Evolutionary conservation across 2,113 vertebrate genomes (phyloP).

Genomic region (Microcebus tavaratra): DNA sequence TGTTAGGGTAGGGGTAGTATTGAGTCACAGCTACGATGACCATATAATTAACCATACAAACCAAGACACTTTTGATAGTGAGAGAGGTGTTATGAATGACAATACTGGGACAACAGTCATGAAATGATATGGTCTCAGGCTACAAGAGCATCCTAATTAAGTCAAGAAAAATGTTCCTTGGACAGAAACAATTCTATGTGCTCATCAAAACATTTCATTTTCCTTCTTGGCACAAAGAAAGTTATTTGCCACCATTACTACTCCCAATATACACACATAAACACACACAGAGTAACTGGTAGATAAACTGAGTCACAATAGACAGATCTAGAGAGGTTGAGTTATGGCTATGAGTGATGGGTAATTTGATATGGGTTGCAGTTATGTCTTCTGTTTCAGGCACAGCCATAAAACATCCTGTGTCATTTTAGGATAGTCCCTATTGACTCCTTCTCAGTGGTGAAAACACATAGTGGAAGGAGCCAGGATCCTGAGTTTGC

Average conservation of each 20-base stretch:
- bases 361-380: not conserved
- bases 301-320: not conserved
- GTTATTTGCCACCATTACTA: not conserved
- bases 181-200: not conserved
- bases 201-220: not conserved
- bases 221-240: not conserved
- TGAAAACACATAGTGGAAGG: not conserved
- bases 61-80: not conserved
- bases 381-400: not conserved
- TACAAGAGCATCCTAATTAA: not conserved
- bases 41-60: not conserved
- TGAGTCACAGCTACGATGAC: not conserved
- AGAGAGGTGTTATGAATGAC: not conserved
- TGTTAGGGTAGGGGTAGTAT: not conserved
- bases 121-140: not conserved
- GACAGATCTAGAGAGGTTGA: not conserved
- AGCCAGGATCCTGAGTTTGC: not conserved
- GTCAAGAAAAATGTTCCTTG: not conserved
- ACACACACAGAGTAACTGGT: not conserved
- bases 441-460: not conserved
- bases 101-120: not conserved
- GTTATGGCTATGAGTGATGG: not conserved
- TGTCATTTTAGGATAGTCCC: not conserved
- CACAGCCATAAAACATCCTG: not conserved
- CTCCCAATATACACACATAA: not conserved